Base-by-base conservation (phyloP, 2,113 vertebrate species). In the Carassius gibelio region DNA sequence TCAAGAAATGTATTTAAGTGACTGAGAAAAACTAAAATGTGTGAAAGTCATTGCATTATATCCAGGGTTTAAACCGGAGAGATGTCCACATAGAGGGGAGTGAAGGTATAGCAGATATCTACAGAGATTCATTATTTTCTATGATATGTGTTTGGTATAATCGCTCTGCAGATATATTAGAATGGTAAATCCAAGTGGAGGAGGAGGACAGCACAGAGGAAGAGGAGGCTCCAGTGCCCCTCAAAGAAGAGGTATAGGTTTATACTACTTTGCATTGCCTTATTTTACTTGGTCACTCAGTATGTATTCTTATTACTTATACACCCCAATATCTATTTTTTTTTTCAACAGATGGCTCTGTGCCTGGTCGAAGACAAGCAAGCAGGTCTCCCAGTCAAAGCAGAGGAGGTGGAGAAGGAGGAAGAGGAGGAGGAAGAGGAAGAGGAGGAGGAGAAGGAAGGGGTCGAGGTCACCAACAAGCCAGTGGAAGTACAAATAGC, bases 201-300 rank as follows among this genome's bases (percentile, higher is more conserved):
- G 57, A 36, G 36, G 57, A 74, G 75, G 52, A 55, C 75, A 69
- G 6, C 77, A 83, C 50, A 84, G 79, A 78, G 82, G 57, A 69
- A 84, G 82, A 76, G 50, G 83, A 45, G 36, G 83, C 57, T 84
- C 23, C 45, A 80, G 55, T 64, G 83, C 23, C n/a, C 82, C 57
- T 9, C 69, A 71, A n/a, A 80, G 85, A 71, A 85, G 87, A 89
- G 89, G 88, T 89, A 21, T n/a, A 38, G 30, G 5, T 42, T 61
- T 62, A 6, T 26, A 36, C 59, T 45, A 30, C 7, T 19, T 76
- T 38, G 34, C 69, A 30, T 61, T 78, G 0, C 1, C 3, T 26
- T 55, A 34, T 30, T 50, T 1, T 71, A 13, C 10, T 15, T 59
- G 55, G 17, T 69, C 23, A 5, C 19, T 74, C 17, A 42, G 13